A percentile compares a stretch with the other conserved stretches of the same genome.
These are phyloP conservation scores for Stictonetta naevosa DNA, from an alignment of 2,113 vertebrate genomes.

Conservation along the genomic window DNA sequence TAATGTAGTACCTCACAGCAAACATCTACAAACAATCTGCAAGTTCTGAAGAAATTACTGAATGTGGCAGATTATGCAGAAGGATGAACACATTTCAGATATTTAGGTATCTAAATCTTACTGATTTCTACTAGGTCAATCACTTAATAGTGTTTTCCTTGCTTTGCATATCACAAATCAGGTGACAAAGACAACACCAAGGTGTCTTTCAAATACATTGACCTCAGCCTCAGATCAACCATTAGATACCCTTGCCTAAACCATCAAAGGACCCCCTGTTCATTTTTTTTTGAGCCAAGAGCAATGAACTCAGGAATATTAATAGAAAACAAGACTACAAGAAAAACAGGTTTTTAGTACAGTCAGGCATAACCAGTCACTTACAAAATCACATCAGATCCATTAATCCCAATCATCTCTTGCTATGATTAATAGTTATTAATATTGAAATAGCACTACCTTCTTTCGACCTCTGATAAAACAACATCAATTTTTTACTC, in stretches of 20 bases:
- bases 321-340: not conserved
- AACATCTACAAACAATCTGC: not conserved
- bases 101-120: not conserved
- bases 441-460: not conserved
- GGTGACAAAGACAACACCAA: not conserved
- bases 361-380: not conserved
- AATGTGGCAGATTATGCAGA: not conserved
- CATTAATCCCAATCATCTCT: not conserved
- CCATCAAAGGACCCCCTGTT: not conserved
- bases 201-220: not conserved
- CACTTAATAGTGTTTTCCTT: not conserved
- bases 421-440: not conserved
- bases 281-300: not conserved
- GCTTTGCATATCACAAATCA: not conserved
- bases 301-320: not conserved
- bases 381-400: not conserved
- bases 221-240: not conserved
- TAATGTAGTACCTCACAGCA: not conserved
- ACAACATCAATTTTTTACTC: not conserved
- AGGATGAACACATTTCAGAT: not conserved
- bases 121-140: not conserved
- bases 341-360: not conserved
- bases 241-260: not conserved
- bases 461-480: not conserved
- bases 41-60: not conserved